Base-by-base conservation (phyloP, 2,888 invertebrate genomes). In the Ochlodes sylvanus region DNA sequence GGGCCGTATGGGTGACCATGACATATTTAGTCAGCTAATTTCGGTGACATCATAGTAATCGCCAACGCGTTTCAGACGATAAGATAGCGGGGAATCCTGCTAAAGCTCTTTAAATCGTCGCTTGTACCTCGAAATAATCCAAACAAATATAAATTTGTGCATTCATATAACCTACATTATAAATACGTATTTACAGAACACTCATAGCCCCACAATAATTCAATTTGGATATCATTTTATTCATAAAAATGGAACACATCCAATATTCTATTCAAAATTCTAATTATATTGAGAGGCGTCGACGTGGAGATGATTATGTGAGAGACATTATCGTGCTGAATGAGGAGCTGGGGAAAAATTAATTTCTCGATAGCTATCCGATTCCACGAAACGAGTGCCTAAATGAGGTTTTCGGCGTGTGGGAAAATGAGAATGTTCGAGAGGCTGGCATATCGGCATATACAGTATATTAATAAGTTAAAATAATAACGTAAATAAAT, bases 281-380 rank as follows among this genome's bases (percentile, higher is more conserved):
- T 66, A 66, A 66, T 66, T 60, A 60, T 56, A 50, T 58, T 50
- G 42, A 17, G 41, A 54, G 52, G 66, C 62, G 42, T 66, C 58
- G 66, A 66, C 54, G 63, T 17, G 21, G 57, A 41, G 63, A 67
- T 55, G 63, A 65, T 62, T 67, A 67, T 70, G 61, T 67, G 67
- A 67, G 65, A 65, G 67, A 68, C 69, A 67, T 71, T 72, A 71
- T 71, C 67, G 66, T 38, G 50, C 69, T 71, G 69, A 71, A 71
- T 69, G 70, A 64, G 55, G 60, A 57, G 38, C 12, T 52, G 58
- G 63, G 69, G 73, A 71, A 68, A 66, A 74, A 74, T 70, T 72
- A 73, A 74, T 72, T 71, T 74, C 71, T 71, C 69, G 72, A 73
- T 70, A 72, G 63, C 68, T 70, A 71, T 71, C 69, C 50, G 64